These are phyloP conservation scores for Alentia gelatinosa DNA, from an alignment of 2,888 invertebrate genomes.

Conservation along the genomic window DNA sequence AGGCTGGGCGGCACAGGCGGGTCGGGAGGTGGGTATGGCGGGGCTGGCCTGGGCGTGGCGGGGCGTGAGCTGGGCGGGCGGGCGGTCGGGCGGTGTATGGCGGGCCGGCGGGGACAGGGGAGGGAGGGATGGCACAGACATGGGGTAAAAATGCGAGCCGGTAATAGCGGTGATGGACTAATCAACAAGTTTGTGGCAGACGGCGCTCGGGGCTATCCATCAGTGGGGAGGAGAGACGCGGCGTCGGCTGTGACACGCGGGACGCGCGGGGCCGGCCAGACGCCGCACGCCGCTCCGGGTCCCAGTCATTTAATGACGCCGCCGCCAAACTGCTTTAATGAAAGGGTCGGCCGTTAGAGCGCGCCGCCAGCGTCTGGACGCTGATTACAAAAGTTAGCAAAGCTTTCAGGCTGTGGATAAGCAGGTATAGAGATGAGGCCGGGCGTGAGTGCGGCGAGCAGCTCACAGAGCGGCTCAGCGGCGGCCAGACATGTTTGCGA, in stretches of 20 bases:
- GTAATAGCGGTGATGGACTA: constrained; percentile 21
- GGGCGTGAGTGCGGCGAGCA: too few relatives aligned
- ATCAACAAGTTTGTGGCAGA: constrained; percentile 26
- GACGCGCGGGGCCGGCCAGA: not conserved
- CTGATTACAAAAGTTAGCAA: constrained; percentile 22
- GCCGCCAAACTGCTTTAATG: constrained; percentile 9
- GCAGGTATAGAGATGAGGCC: not conserved
- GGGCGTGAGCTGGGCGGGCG: not conserved
- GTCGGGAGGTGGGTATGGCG: too few relatives aligned
- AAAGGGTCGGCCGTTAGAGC: not conserved
- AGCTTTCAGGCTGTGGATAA: not conserved
- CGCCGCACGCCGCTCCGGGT: not conserved
- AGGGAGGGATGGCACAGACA: not conserved
- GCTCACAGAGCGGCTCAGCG: too few relatives aligned
- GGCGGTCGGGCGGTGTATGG: not conserved
- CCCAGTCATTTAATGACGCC: not conserved
- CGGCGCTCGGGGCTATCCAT: not conserved
- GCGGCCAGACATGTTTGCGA: too few relatives aligned
- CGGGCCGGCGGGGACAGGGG: not conserved
- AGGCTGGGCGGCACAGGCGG: too few relatives aligned
- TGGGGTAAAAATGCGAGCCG: not conserved
- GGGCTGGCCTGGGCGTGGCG: not conserved
- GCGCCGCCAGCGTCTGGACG: not conserved
- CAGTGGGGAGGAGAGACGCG: not conserved
- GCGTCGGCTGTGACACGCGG: constrained; percentile 18